A percentile compares a stretch with the other conserved stretches of the same genome.
Evolutionary conservation across 2,113 vertebrate genomes (phyloP).

Genomic region (Grammomys surdaster): DNA sequence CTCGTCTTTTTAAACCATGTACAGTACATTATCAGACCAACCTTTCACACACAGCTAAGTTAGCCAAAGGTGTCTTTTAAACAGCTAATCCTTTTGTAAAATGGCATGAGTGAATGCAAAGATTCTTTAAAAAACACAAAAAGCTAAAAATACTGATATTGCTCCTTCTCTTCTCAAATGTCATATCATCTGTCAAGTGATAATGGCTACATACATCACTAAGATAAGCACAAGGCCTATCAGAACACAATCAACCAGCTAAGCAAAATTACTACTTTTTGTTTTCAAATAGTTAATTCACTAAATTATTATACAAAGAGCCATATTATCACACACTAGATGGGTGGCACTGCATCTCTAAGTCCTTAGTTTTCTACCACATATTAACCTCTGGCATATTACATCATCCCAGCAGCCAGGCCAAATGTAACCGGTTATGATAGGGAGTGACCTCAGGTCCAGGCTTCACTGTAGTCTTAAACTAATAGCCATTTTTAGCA

Average conservation of each 20-base stretch:
- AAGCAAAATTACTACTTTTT: not conserved
- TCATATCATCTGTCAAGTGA: not conserved
- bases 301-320: not conserved
- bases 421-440: not conserved
- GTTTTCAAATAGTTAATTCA: not conserved
- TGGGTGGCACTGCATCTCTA: not conserved
- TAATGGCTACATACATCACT: not conserved
- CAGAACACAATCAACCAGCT: not conserved
- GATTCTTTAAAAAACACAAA: not conserved
- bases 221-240: not conserved
- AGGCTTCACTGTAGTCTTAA: not conserved
- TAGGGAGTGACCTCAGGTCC: not conserved
- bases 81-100: not conserved
- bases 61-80: not conserved
- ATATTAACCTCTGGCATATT: not conserved
- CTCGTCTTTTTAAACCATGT: not conserved
- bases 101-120: not conserved
- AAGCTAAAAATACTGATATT: not conserved
- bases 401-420: not conserved
- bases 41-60: constrained; percentile 34
- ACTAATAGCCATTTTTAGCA: not conserved
- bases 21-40: not conserved
- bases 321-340: not conserved
- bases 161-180: not conserved
- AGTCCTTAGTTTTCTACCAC: not conserved